These are phyloP conservation scores for Horisme vitalbata DNA, from an alignment of 2,888 invertebrate genomes.

Conservation along the genomic window DNA sequence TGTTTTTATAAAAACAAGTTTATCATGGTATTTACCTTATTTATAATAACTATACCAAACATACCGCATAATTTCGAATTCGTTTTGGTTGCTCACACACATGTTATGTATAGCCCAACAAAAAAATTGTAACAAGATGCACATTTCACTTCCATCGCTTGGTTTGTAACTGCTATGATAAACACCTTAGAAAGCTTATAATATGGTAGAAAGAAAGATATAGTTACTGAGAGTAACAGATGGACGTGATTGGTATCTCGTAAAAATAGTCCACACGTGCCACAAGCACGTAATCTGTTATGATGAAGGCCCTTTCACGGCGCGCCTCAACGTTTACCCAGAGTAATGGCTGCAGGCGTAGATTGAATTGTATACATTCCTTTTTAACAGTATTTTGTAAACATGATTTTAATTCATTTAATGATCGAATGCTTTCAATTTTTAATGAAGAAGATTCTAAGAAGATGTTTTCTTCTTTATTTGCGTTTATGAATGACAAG, in stretches of 20 bases:
- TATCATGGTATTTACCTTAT: too few species aligned
- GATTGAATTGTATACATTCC: slow-evolving; percentile 30
- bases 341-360: slow-evolving; percentile 33
- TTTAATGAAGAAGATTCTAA: background rate
- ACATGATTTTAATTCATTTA: slow-evolving; percentile 15
- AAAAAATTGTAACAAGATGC: background rate
- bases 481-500: too few species aligned
- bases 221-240: slow-evolving; percentile 26
- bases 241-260: slow-evolving; percentile 34
- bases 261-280: slow-evolving; percentile 65
- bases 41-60: too few species aligned
- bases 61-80: too few species aligned
- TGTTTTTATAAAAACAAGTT: too few species aligned
- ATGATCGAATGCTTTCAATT: background rate
- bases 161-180: background rate
- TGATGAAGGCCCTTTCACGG: slow-evolving; percentile 44
- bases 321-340: slow-evolving; percentile 50
- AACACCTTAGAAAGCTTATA: slow-evolving; percentile 9
- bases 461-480: background rate
- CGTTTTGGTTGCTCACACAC: background rate
- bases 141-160: background rate
- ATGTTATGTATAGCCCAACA: background rate
- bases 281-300: slow-evolving; percentile 31
- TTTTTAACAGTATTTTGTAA: slow-evolving; percentile 25
- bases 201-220: slow-evolving; percentile 22